Conservation (phyloP, 2,888 invertebrate genomes). For the Drosophila emarginata region DNA sequence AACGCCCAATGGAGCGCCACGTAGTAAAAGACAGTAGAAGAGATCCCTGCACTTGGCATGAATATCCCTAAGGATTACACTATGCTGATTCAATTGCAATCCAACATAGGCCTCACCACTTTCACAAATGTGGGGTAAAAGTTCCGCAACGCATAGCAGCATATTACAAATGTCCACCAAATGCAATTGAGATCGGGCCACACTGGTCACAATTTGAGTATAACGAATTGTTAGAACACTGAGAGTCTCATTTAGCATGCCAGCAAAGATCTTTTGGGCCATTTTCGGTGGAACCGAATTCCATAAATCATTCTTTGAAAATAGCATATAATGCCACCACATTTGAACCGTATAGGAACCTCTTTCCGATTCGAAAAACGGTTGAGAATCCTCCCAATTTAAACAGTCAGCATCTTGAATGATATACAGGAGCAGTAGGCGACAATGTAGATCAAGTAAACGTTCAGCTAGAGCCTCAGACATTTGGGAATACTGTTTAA, state of each 20-base stretch:
- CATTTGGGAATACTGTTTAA: slow-evolving; percentile 91
- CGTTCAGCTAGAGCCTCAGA: slow-evolving; percentile 92
- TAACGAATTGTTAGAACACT: slow-evolving; percentile 91
- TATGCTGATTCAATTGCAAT: slow-evolving; percentile 84
- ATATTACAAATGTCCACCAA: slow-evolving; percentile 90
- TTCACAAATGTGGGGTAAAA: slow-evolving; percentile 88
- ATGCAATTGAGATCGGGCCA: slow-evolving; percentile 84
- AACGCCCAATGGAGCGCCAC: slow-evolving; percentile 89
- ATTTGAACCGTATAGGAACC: slow-evolving; percentile 93
- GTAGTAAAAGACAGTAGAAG: slow-evolving; percentile 88
- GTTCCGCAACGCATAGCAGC: slow-evolving; percentile 88
- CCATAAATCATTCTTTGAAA: slow-evolving; percentile 92
- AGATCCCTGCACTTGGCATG: slow-evolving; percentile 92
- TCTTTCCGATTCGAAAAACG: slow-evolving; percentile 88
- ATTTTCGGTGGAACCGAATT: slow-evolving; percentile 94
- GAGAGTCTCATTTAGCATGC: slow-evolving; percentile 92
- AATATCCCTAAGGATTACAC: slow-evolving; percentile 89
- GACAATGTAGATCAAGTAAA: slow-evolving; percentile 90
- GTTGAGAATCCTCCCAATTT: slow-evolving; percentile 87
- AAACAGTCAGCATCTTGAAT: slow-evolving; percentile 92
- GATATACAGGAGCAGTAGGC: slow-evolving; percentile 90
- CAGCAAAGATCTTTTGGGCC: slow-evolving; percentile 92
- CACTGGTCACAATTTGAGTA: slow-evolving; percentile 88
- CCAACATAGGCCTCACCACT: slow-evolving; percentile 85
- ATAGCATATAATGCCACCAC: slow-evolving; percentile 94